Evolutionary conservation across 2,888 invertebrate species (phyloP), one percentile per base, ranked within the genome.

Genomic region (Rambutsinella grinnellia): DNA sequence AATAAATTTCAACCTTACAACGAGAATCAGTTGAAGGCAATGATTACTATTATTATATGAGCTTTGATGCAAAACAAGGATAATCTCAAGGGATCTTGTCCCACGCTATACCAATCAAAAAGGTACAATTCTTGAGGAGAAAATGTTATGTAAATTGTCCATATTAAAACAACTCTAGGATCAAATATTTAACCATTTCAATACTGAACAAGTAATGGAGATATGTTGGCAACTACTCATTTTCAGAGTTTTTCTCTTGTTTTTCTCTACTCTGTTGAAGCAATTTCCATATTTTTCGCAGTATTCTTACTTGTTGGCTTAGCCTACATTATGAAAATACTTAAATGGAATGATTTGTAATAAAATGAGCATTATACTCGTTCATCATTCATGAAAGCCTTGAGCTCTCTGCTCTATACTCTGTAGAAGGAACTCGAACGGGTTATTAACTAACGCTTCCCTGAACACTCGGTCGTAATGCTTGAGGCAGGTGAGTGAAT

Each of bases 391-490:
- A 57, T 66, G 66, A 53, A 47, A 66, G 56, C 56, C 66, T 57
- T 46, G 54, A 56, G 66, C 66, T 28, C 44, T 44, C 23, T 47
- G 66, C 17, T 44, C 44, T 46, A 67, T 57, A 57, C 62, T n/a
- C n/a, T 75, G 67, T 68, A 63, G 28, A 68, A 63, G 68, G 58
- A 75, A 56, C 28, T 62, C 56, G 27, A 65, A 66, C 74, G 62
- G 62, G 68, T 68, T 62, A 75, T 75, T 75, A 68, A 65, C 68
- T 62, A 68, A 68, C 68, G 76, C 76, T 76, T 76, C 69, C 58
- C 65, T 76, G 76, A 63, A 68, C 75, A 68, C 75, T 76, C 75
- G 75, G 68, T 76, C 65, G 54, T 51, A 69, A 10, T 53, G 76
- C 76, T 76, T 58, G 49, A 36, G 76, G 76, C 76, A 21, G 56